Evolutionary conservation across 2,113 vertebrate genomes (phyloP).

Genomic region (Tamias sibiricus): DNA sequence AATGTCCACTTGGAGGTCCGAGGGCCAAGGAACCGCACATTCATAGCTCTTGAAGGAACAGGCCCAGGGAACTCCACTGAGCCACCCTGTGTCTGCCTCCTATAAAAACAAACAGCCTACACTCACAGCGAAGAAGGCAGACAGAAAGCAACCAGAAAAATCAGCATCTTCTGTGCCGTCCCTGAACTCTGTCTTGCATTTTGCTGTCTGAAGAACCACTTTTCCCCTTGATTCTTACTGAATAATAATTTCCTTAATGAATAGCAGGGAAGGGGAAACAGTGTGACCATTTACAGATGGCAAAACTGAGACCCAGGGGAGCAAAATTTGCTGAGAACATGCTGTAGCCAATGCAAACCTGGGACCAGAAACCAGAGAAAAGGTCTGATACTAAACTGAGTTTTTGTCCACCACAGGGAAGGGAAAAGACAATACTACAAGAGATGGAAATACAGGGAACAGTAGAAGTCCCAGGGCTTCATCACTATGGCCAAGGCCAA

Average conservation of each 20-base stretch:
- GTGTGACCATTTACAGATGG: background rate
- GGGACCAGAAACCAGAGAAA: background rate
- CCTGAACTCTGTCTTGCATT: background rate
- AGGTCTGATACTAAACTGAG: background rate
- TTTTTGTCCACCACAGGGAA: too few species aligned
- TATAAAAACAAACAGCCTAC: background rate
- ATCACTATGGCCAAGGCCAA: background rate
- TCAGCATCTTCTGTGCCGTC: accelerated
- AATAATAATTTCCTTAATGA: background rate
- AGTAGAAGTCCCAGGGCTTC: background rate
- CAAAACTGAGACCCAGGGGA: background rate
- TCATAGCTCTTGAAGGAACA: background rate
- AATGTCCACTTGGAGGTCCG: background rate
- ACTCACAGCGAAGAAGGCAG: background rate
- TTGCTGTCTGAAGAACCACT: background rate
- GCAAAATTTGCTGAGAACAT: background rate
- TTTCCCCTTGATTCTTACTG: background rate
- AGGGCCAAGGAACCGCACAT: background rate
- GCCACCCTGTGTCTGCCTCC: background rate
- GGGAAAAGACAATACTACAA: too few species aligned
- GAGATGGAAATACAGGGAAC: background rate
- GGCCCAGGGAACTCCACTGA: background rate
- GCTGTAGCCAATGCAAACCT: background rate
- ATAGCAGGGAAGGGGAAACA: background rate
- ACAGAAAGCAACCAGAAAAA: background rate